These are phyloP conservation scores for Labeo rohita DNA, from an alignment of 2,113 vertebrate genomes.

Conservation along the genomic window DNA sequence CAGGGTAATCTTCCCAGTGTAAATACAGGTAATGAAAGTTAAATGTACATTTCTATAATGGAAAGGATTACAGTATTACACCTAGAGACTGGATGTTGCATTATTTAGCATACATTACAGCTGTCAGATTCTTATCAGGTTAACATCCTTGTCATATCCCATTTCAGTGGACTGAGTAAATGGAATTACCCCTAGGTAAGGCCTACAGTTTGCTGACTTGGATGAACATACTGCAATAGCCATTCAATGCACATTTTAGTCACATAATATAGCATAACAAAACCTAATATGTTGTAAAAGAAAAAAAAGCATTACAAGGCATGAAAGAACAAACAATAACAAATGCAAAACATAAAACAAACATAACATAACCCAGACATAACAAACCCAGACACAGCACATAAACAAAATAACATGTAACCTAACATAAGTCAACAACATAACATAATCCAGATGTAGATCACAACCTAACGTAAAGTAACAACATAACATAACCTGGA, in stretches of 20 bases:
- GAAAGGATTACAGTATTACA: constrained; percentile 62
- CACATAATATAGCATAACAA: background rate
- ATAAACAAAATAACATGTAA: background rate
- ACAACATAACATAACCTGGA: background rate
- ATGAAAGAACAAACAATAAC: background rate
- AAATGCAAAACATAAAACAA: background rate
- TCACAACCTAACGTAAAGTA: background rate
- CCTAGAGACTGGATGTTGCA: constrained; percentile 47
- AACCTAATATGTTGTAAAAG: background rate
- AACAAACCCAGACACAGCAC: background rate
- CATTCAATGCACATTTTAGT: background rate
- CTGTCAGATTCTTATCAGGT: constrained; percentile 59
- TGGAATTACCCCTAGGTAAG: constrained; percentile 35
- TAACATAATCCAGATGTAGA: background rate
- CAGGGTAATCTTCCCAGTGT: constrained; percentile 36
- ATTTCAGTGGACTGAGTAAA: constrained; percentile 30
- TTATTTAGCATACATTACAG: constrained; percentile 73
- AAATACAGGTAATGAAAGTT: constrained; percentile 47
- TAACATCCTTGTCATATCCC: constrained; percentile 48
- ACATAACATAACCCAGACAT: background rate
- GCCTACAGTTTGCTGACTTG: constrained; percentile 40
- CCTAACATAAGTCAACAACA: background rate
- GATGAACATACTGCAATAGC: constrained; percentile 26
- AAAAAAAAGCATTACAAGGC: background rate
- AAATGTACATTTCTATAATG: constrained; percentile 65